Conservation (phyloP, 2,797 vertebrate species). For the Siniperca scherzeri region DNA sequence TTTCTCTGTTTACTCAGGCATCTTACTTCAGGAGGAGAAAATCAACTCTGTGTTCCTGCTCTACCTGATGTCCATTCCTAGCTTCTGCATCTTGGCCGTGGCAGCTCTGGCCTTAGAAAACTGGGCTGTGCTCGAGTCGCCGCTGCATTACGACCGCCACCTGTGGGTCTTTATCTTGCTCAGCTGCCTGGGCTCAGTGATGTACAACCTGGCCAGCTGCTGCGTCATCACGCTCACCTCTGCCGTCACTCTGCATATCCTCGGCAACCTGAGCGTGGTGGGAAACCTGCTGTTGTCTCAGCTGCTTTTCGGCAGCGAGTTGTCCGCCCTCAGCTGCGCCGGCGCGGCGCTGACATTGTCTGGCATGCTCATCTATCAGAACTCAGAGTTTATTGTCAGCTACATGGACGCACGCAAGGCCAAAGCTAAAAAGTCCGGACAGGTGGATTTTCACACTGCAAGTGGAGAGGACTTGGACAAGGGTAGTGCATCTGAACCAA, state of each 20-base stretch:
- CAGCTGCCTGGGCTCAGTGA: constrained; percentile 95
- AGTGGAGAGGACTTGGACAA: constrained; percentile 21
- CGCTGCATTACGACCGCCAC: constrained; percentile 84
- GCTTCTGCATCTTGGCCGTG: constrained; percentile 92
- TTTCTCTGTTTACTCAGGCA: constrained; percentile 82
- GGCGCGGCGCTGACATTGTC: constrained; percentile 91
- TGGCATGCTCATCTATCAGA: constrained; percentile 96
- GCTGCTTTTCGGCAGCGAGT: constrained; percentile 91
- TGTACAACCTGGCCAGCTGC: constrained; percentile 98
- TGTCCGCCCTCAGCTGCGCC: constrained; percentile 91
- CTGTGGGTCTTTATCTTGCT: constrained; percentile 95
- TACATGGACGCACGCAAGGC: constrained; percentile 81
- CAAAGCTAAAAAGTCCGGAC: constrained; percentile 34
- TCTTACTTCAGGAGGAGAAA: constrained; percentile 93
- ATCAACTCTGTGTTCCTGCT: constrained; percentile 94
- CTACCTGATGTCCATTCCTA: constrained; percentile 96
- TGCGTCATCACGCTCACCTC: constrained; percentile 96
- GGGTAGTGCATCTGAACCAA: constrained; percentile 23
- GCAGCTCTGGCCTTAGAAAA: constrained; percentile 91
- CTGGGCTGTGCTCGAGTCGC: constrained; percentile 86
- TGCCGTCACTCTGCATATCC: constrained; percentile 95
- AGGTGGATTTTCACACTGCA: constrained; percentile 15
- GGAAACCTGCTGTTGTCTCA: constrained; percentile 94
- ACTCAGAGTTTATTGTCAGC: constrained; percentile 88
- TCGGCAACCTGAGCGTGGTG: constrained; percentile 94